These are phyloP conservation scores for Butorides virescens DNA, from an alignment of 2,113 vertebrate species.

Conservation along the genomic window DNA sequence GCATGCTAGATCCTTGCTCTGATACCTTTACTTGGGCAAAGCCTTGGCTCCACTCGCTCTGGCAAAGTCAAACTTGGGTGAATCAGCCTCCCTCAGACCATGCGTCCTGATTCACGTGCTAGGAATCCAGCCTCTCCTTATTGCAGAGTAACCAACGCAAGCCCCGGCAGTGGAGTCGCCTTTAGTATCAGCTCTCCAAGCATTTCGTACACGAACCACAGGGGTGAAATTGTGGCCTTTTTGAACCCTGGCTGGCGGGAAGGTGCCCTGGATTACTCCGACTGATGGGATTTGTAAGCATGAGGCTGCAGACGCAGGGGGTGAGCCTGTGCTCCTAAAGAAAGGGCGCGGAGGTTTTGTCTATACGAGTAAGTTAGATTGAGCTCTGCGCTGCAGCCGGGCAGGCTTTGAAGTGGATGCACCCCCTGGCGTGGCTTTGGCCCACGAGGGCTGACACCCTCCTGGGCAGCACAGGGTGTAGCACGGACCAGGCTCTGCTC, in stretches of 20 bases:
- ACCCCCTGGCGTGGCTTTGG: background rate
- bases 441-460: fast-evolving
- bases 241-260: background rate
- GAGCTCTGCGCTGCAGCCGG: background rate
- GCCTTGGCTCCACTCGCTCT: background rate
- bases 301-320: background rate
- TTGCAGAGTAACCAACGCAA: background rate
- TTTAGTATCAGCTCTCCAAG: background rate
- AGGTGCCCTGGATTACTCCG: background rate
- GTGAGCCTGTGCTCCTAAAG: background rate
- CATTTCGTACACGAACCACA: fast-evolving
- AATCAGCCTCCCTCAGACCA: conserved; percentile 17
- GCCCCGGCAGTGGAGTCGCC: background rate
- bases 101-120: background rate
- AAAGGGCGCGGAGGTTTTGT: background rate
- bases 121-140: conserved; percentile 34
- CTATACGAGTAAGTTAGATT: background rate
- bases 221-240: background rate
- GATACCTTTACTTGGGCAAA: background rate
- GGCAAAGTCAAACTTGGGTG: background rate
- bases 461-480: background rate
- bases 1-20: background rate
- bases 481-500: background rate
- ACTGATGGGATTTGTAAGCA: background rate
- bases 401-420: background rate